Evolutionary conservation across 1,140 invertebrate species (phyloP).

Genomic region (Prorops nasuta): DNA sequence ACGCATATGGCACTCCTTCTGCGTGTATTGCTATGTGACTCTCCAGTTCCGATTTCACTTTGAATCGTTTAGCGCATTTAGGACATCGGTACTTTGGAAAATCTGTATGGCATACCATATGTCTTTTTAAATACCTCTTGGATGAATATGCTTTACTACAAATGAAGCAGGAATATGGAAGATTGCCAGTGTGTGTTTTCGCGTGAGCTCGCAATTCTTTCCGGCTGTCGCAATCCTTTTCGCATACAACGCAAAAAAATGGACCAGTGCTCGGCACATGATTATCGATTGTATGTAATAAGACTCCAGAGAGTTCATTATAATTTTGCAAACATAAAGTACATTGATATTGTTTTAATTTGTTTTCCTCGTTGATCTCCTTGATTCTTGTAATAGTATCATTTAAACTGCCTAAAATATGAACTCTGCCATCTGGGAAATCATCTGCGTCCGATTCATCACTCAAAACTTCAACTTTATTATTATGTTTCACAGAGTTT

Average conservation of each 20-base stretch:
- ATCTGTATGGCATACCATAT: constrained; percentile 61
- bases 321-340: constrained; percentile 48
- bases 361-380: constrained; percentile 38
- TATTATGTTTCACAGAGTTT: too few species aligned
- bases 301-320: constrained; percentile 29
- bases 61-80: constrained; percentile 46
- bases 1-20: constrained; percentile 43
- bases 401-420: constrained; percentile 45
- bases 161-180: constrained; percentile 62
- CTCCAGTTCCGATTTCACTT: constrained; percentile 44
- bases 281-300: constrained; percentile 46
- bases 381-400: constrained; percentile 49
- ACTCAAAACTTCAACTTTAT: too few species aligned
- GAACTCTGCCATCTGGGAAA: constrained; percentile 25
- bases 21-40: constrained; percentile 37
- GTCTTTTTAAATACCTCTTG: constrained; percentile 61
- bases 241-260: constrained; percentile 52
- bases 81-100: constrained; percentile 55
- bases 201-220: constrained; percentile 42
- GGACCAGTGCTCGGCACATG: constrained; percentile 46
- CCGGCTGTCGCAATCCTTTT: constrained; percentile 47
- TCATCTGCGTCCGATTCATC: constrained; percentile 28
- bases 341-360: constrained; percentile 45
- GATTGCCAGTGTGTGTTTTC: constrained; percentile 60
- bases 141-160: constrained; percentile 58